These are phyloP conservation scores for Rhorus exstirpatorius DNA, from an alignment of 2,888 invertebrate species.

Conservation along the genomic window DNA sequence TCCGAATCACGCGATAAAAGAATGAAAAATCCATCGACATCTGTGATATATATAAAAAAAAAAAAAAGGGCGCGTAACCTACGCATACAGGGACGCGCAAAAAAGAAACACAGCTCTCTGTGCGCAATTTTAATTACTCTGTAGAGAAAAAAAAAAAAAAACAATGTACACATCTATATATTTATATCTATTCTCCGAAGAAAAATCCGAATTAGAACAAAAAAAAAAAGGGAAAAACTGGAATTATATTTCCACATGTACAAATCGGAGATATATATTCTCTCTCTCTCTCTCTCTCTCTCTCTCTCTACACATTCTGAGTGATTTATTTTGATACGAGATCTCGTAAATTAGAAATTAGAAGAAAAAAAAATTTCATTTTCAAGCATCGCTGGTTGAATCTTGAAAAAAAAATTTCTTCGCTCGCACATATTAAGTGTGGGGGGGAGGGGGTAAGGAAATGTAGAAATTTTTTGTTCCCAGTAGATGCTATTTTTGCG, in stretches of 20 bases:
- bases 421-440: not conserved
- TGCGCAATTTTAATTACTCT: constrained; percentile 27
- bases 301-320: constrained; percentile 83
- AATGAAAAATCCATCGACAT: constrained; percentile 83
- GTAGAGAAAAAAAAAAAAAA: constrained; percentile 30
- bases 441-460: too few relatives aligned
- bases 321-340: constrained; percentile 85
- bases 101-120: constrained; percentile 66
- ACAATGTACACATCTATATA: constrained; percentile 73
- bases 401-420: constrained; percentile 1
- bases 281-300: not conserved
- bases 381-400: not conserved
- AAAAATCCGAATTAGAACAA: constrained; percentile 12
- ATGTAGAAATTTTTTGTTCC: constrained; percentile 5
- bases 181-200: constrained; percentile 8
- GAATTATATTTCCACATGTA: constrained; percentile 38
- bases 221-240: not conserved
- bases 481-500: constrained; percentile 9
- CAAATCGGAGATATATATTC: constrained; percentile 20
- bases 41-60: too few relatives aligned
- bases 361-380: constrained; percentile 68
- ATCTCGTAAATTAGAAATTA: constrained; percentile 80
- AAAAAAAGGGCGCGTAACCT: constrained; percentile 64
- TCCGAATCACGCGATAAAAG: constrained; percentile 70
- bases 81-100: constrained; percentile 74